Base-by-base conservation (phyloP, 2,113 vertebrate genomes). In the Ochotona curzoniae region DNA sequence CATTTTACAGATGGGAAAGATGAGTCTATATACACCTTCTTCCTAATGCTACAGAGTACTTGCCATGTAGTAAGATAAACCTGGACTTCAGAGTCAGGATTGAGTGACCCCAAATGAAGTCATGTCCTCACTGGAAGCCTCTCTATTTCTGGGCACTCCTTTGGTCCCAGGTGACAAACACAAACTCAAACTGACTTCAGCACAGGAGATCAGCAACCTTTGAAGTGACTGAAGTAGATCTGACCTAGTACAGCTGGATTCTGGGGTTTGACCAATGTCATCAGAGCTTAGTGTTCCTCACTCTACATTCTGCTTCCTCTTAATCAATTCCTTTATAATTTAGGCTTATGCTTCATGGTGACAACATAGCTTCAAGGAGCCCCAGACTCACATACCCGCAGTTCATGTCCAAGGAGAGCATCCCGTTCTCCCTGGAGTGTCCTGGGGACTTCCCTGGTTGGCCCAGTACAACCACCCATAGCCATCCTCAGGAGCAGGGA, bases 1-100 rank as follows among this genome's bases (percentile, higher is more conserved):
- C 76, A 71, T 90, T 87, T 47, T 35, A 90, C 35, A 83, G 94
- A 35, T 93, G 44, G 83, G 44, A 78, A 91, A 78, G 49, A 7
- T 26, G 28, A 73, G 13, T n/a, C 23, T 66, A 28, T 73, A 44
- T 23, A 1, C 23, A 60, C 70, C 44, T 44, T 11, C 54, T 32
- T 63, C 57, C 28, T 35, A 6, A 8, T 6, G 35, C 63, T 3
- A 66, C 5, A 25, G 18, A 23, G 7, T 20, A 30, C 54, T 9
- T 14, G 9, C 71, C n/a, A 76, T 23, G 26, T 3, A 14, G n/a
- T 2, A 47, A 30, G 32, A 64, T 3, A 8, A 54, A 13, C 47
- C 49, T 47, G 10, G 38, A 70, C 71, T 28, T 70, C 32, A 60
- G 32, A 35, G 30, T 30, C 64, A 28, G 47, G 11, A 12, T 23